These are phyloP conservation scores for Alethe diademata DNA, from an alignment of 2,113 vertebrate genomes.

Conservation along the genomic window DNA sequence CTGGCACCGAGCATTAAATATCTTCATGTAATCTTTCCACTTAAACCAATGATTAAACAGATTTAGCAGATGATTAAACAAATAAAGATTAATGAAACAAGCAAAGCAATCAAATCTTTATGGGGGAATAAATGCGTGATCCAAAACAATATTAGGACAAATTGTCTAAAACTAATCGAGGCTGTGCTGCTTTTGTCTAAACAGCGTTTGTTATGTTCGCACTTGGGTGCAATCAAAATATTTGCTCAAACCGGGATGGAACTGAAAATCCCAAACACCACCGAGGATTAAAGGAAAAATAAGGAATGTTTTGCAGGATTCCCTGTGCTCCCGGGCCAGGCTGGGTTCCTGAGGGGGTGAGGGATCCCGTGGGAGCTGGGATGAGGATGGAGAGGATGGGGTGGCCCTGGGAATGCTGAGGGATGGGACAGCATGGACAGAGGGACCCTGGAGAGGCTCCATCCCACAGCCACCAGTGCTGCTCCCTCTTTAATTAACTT, in stretches of 20 bases:
- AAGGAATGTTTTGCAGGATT: background rate
- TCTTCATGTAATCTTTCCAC: conserved; percentile 74
- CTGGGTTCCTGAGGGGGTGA: accelerated
- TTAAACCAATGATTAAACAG: conserved; percentile 78
- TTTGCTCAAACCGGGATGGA: conserved; percentile 63
- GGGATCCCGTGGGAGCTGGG: accelerated
- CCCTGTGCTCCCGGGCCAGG: accelerated
- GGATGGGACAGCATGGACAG: accelerated
- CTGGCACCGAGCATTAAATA: background rate
- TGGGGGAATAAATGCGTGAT: conserved; percentile 69
- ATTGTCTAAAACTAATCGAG: conserved; percentile 71
- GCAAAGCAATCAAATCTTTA: conserved; percentile 78
- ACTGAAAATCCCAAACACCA: background rate
- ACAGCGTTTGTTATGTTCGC: conserved; percentile 63
- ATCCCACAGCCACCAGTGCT: background rate
- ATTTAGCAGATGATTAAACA: conserved; percentile 82
- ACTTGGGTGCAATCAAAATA: conserved; percentile 63
- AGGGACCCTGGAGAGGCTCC: background rate
- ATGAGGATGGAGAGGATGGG: background rate
- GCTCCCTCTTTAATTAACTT: background rate
- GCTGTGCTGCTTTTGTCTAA: conserved; percentile 41
- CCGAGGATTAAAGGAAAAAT: accelerated
- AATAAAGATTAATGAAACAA: conserved; percentile 83
- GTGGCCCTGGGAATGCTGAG: accelerated
- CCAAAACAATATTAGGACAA: conserved; percentile 78